A percentile compares a stretch with the other conserved stretches of the same genome.
Conservation (phyloP, 2,797 vertebrate genomes). For the Clarias laeviceps region DNA sequence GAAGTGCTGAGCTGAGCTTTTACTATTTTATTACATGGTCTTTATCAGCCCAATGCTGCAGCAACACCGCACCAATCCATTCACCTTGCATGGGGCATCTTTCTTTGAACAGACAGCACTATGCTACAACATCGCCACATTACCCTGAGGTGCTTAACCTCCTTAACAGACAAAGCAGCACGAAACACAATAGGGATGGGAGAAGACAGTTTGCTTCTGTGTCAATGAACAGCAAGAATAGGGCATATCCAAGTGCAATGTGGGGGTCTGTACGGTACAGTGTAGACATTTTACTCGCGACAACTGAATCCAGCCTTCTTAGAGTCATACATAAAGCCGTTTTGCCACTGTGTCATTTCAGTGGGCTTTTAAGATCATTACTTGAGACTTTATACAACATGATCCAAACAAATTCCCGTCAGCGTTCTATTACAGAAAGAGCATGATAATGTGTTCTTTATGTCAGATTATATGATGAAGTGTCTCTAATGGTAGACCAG, state of each 20-base stretch:
- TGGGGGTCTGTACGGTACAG: neutral
- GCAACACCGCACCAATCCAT: constrained; percentile 2
- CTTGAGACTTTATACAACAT: neutral
- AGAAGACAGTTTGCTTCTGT: constrained; percentile 37
- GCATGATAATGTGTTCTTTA: neutral
- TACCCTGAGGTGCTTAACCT: constrained; percentile 48
- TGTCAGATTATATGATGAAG: neutral
- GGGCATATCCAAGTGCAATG: constrained; percentile 20
- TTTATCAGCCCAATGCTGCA: constrained; percentile 8
- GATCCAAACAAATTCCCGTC: neutral
- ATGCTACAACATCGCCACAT: constrained; percentile 12
- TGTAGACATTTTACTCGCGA: constrained; percentile 23
- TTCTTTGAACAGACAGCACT: constrained; percentile 25
- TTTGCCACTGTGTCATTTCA: neutral
- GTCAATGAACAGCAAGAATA: constrained; percentile 30
- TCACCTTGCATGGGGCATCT: constrained; percentile 35
- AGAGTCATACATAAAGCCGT: neutral
- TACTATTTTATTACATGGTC: constrained; percentile 2
- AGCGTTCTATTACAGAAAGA: constrained; percentile 5
- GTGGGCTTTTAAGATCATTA: neutral
- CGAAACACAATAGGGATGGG: constrained; percentile 32
- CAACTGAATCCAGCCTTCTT: constrained; percentile 15
- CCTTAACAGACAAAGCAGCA: constrained; percentile 48
- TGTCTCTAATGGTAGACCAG: neutral
- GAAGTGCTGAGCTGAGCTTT: constrained; percentile 3